Conservation (phyloP, 2,113 vertebrate species). For the Mandrillus leucophaeus region DNA sequence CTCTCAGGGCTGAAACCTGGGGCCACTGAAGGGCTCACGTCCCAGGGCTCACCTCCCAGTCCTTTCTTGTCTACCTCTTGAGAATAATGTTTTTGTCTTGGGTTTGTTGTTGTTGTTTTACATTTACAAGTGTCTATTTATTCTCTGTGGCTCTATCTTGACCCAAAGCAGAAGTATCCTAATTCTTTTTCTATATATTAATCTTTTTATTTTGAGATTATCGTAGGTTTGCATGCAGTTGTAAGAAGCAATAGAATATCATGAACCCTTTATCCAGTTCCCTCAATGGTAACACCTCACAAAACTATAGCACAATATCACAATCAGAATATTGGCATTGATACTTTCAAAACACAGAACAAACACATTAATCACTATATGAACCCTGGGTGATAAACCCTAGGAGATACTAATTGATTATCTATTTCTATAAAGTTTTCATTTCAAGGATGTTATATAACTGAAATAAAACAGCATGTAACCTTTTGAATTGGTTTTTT, state of each 20-base stretch:
- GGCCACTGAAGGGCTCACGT: neutral
- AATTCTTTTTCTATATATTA: neutral
- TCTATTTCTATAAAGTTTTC: neutral
- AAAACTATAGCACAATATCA: neutral
- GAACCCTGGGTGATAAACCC: neutral
- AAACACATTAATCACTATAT: neutral
- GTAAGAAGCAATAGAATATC: neutral
- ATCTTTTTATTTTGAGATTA: neutral
- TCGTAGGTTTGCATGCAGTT: neutral
- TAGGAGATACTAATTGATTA: neutral
- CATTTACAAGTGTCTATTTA: neutral
- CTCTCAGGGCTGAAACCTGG: neutral
- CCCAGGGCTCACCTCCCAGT: neutral
- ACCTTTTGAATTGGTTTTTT: too few relatives aligned
- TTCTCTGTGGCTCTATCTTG: neutral
- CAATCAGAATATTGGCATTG: neutral
- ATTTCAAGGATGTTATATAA: too few relatives aligned
- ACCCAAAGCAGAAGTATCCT: neutral
- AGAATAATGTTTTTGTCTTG: neutral
- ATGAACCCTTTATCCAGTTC: neutral
- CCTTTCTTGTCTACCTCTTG: neutral
- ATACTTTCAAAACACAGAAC: neutral
- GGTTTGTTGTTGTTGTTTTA: neutral
- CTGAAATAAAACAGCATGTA: too few relatives aligned
- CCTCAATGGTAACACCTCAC: neutral